phyloP scores from a whole-genome alignment of 2,113 vertebrate genomes.

The Engraulis encrasicolus region DNA sequence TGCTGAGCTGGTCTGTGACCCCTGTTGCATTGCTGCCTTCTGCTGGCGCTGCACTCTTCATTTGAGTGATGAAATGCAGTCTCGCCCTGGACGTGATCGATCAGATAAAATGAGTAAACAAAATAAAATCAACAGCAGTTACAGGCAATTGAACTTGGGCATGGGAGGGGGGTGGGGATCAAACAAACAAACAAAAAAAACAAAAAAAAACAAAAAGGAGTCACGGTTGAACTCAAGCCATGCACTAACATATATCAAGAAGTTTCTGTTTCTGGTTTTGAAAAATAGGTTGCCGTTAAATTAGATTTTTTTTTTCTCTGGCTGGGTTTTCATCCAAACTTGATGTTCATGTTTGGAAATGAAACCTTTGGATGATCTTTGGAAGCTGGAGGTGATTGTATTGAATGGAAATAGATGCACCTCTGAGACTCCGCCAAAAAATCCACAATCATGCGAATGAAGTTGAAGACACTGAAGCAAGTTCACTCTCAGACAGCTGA shows the following conservation, averaged over 20 bases:
- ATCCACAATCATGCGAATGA: background rate
- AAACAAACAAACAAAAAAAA: background rate
- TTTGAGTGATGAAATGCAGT: conserved; percentile 25
- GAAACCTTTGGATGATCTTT: background rate
- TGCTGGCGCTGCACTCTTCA: background rate
- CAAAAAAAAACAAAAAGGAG: background rate
- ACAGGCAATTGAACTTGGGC: background rate
- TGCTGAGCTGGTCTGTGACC: conserved; percentile 4
- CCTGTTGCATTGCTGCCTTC: background rate
- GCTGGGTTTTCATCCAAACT: background rate
- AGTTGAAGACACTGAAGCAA: background rate
- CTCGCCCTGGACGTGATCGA: conserved; percentile 28
- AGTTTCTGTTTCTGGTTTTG: background rate
- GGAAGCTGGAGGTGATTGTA: background rate
- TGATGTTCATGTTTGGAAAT: background rate
- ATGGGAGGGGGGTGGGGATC: too few relatives aligned
- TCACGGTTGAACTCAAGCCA: background rate
- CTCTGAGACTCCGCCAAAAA: background rate
- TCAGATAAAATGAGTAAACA: conserved; percentile 14
- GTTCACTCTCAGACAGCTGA: background rate
- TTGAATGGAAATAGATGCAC: background rate
- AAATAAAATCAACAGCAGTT: background rate
- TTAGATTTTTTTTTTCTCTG: background rate
- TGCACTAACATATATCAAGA: background rate
- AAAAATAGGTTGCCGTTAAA: background rate